Base-by-base conservation (phyloP, 2,797 vertebrate genomes). In the Apogon hyalosoma region DNA sequence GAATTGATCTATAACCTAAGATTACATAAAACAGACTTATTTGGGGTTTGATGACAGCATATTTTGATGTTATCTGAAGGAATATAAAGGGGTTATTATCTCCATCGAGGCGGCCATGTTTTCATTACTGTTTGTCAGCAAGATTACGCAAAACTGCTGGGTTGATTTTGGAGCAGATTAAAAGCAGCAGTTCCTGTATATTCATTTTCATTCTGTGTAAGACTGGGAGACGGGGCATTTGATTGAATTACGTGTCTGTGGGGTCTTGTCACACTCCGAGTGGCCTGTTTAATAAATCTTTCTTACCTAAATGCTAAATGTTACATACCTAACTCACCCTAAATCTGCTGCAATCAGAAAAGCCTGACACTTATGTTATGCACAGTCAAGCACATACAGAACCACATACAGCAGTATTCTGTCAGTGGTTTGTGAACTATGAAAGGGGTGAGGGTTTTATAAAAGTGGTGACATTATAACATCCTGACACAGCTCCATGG, bases 391-490 rank as follows among this genome's bases (percentile, higher is more conserved):
- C 7, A 13, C 13, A 14, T n/a, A 33, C 42, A 10, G 13, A 8
- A 6, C 45, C 46, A 42, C 50, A 21, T 4, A 11, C 19, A 45
- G 46, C 40, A 11, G 21, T 50, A 42, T 67, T 19, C 46, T 66
- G 74, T 53, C 63, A 42, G 74, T 60, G 79, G 74, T 79, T 83
- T 84, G 81, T 87, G 79, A 88, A 80, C 79, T 87, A 83, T 88
- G 82, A 87, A 88, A 88, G 80, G 83, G 77, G 55, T 49, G 31
- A 78, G 45, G 77, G 69, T 82, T 88, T 90, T 83, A 90, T 89
- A 72, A 86, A 87, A 82, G 67, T 79, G 56, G 63, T 77, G 82
- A 74, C 87, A 90, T 92, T 86, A 87, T 87, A 85, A 81, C 84
- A 82, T 67, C 73, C 66, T 77, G 74, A 82, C 74, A 82, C 74